phyloP scores from a whole-genome alignment of 1,140 invertebrate genomes.

The Hylyphantes graminicola region DNA sequence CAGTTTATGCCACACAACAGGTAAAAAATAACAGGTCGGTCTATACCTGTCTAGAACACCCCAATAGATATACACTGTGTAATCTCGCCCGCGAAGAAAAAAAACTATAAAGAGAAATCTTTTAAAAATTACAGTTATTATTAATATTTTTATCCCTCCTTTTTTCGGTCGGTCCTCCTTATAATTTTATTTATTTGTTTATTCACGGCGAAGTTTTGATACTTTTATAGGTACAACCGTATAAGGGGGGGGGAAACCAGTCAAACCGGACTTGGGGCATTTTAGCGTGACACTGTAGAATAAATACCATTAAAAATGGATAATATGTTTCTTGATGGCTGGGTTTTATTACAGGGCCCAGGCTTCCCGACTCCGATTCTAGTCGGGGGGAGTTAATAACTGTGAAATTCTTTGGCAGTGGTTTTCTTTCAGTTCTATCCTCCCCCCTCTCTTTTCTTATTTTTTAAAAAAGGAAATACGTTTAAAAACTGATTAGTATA shows the following conservation, averaged over 20 bases:
- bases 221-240: constrained; percentile 50
- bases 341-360: constrained; percentile 57
- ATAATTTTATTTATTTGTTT: constrained; percentile 58
- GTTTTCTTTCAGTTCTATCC: neutral
- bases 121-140: constrained; percentile 61
- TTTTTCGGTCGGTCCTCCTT: constrained; percentile 25
- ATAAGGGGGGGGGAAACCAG: constrained; percentile 24
- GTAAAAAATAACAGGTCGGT: neutral
- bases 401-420: constrained; percentile 50
- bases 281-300: constrained; percentile 56
- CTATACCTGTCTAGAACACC: neutral
- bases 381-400: constrained; percentile 46
- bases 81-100: constrained; percentile 35
- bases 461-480: constrained; percentile 50
- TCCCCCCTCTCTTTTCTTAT: constrained; percentile 17
- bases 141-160: constrained; percentile 55
- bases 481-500: constrained; percentile 61
- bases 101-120: constrained; percentile 11
- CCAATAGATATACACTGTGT: constrained; percentile 48
- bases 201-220: constrained; percentile 42
- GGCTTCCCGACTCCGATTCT: constrained; percentile 23
- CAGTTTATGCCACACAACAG: neutral
- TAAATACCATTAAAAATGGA: constrained; percentile 60
- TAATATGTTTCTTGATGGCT: constrained; percentile 55
- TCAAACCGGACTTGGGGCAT: constrained; percentile 50